Evolutionary conservation across 2,888 invertebrate genomes (phyloP).

Genomic region (Arctia plantaginis): DNA sequence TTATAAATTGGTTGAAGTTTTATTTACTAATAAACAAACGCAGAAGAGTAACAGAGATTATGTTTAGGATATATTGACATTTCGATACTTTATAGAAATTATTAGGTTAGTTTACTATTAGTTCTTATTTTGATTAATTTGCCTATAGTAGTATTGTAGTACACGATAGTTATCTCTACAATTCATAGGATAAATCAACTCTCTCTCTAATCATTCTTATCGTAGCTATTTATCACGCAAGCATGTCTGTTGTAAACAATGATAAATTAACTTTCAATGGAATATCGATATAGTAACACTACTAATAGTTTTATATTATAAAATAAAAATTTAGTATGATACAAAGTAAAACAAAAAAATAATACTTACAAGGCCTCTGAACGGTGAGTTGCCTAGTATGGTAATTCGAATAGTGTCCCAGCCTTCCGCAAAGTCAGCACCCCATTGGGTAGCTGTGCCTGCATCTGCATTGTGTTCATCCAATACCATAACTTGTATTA

Average conservation of each 20-base stretch:
- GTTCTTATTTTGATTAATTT: background rate
- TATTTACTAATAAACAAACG: too few relatives aligned
- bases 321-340: background rate
- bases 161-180: background rate
- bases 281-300: background rate
- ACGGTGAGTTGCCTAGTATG: background rate
- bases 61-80: too few relatives aligned
- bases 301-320: background rate
- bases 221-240: background rate
- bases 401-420: background rate
- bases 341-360: background rate
- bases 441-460: background rate
- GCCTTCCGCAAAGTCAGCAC: background rate
- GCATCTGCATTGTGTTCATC: background rate
- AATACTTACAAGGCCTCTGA: conserved; percentile 10
- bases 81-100: background rate
- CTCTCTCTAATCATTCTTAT: conserved; percentile 7
- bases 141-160: background rate
- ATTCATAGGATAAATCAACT: conserved; percentile 2
- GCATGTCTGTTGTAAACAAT: background rate
- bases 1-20: too few relatives aligned
- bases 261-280: conserved; percentile 8
- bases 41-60: too few relatives aligned
- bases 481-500: conserved; percentile 3
- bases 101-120: background rate